phyloP scores from a whole-genome alignment of 1,140 invertebrate genomes.

The Venustaconcha ellipsiformis region DNA sequence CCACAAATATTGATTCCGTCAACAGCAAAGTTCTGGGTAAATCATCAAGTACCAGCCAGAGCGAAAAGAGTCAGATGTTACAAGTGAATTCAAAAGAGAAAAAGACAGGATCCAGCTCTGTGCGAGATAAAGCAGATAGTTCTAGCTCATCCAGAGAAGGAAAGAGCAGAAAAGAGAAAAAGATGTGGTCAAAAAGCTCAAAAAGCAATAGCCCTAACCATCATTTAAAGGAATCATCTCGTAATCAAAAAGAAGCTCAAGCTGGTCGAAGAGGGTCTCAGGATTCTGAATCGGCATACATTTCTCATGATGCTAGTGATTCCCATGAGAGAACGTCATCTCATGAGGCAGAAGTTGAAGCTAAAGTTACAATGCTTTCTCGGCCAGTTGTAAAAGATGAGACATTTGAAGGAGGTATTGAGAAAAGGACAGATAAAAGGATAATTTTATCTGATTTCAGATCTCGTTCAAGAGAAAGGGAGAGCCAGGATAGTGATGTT shows the following conservation, averaged over 20 bases:
- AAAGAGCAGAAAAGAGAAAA: slow-evolving; percentile 26
- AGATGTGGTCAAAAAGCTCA: slow-evolving; percentile 10
- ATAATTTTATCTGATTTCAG: no score
- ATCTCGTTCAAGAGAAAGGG: neutral
- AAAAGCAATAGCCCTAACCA: slow-evolving; percentile 15
- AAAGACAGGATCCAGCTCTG: no score
- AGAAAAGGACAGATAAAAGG: no score
- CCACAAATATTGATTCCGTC: no score
- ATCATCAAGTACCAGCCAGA: no score
- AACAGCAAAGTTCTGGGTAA: no score
- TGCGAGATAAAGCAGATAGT: no score
- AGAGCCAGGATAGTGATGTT: slow-evolving; percentile 33
- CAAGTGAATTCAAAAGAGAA: no score
- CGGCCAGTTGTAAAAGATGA: neutral
- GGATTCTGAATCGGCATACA: slow-evolving; percentile 33
- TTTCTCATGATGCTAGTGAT: slow-evolving; percentile 33
- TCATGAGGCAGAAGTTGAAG: neutral
- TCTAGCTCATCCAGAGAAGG: neutral
- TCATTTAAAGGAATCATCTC: neutral
- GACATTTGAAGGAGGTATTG: no score
- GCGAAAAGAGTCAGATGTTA: no score
- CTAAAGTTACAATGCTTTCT: neutral
- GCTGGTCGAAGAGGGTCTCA: slow-evolving; percentile 18
- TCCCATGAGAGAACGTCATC: slow-evolving; percentile 23
- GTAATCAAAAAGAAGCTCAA: neutral